Evolutionary conservation across 2,113 vertebrate genomes (phyloP).

Genomic region (Labeo rohita): DNA sequence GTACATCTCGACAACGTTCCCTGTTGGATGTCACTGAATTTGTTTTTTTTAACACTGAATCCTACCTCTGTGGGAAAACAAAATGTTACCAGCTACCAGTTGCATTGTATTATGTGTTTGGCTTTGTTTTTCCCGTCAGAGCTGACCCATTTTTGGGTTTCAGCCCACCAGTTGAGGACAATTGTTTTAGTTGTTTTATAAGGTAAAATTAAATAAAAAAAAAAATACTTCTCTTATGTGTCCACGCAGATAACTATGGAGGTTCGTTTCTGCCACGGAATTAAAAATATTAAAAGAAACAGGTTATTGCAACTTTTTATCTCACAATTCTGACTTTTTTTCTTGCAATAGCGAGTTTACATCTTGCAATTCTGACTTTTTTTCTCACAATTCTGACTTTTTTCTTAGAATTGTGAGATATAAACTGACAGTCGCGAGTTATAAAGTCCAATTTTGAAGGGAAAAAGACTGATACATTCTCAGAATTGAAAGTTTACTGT

Average conservation of each 20-base stretch:
- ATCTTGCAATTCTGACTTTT: too few relatives aligned
- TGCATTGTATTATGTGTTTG: neutral
- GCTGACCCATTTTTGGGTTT: neutral
- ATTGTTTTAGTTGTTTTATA: neutral
- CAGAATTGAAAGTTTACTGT: too few relatives aligned
- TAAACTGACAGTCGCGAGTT: too few relatives aligned
- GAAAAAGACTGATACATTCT: too few relatives aligned
- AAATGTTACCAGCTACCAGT: neutral
- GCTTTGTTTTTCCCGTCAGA: neutral
- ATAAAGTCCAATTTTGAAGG: too few relatives aligned
- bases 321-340: too few relatives aligned
- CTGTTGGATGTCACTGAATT: neutral
- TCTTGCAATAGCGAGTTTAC: too few relatives aligned
- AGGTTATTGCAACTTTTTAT: too few relatives aligned
- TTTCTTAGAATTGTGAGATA: too few relatives aligned
- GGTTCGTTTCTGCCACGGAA: too few relatives aligned
- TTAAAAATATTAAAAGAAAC: too few relatives aligned
- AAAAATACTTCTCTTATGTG: neutral
- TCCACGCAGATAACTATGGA: neutral
- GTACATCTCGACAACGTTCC: neutral
- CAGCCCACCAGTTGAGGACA: neutral
- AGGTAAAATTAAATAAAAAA: neutral
- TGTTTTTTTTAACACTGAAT: neutral
- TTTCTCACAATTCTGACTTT: too few relatives aligned
- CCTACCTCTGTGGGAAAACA: neutral